Evolutionary conservation across 2,888 invertebrate species (phyloP), one percentile per base, ranked within the genome.

Genomic region (Lysandra coridon): DNA sequence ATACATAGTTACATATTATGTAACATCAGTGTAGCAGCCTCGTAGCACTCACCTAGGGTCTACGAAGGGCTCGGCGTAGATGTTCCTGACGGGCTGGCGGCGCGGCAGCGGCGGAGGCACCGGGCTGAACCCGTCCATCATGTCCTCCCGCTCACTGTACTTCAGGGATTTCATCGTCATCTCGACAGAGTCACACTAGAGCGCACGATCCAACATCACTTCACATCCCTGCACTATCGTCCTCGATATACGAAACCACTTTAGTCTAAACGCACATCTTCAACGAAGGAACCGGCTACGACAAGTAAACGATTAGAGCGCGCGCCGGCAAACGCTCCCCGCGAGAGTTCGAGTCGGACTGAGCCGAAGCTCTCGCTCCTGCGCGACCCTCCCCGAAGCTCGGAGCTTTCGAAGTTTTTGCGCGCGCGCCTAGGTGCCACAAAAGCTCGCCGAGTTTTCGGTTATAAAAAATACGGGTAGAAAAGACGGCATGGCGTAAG

Each of bases 11-110:
- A 23, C 23, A 23, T 23, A 23, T 23, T 23, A 23, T 23, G 23
- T 23, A 23, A 23, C 23, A 23, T 23, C 23, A 23, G 30, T 10
- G 30, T 69, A 30, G 57, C 57, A 57, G 57, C 12, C 4, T 30
- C 64, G 64, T 69, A 74, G 23, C 74, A 74, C 94, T 94, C 90
- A 95, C 95, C 95, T 94, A 88, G 94, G 95, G 87, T 96, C 96
- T 83, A 95, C 95, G 91, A 96, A 96, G 85, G 96, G 96, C 87
- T 96, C 96, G 69, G 96, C 96, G 86, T 96, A 96, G 90, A 96
- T 96, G 89, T 96, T 96, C 87, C 96, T 91, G 85, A 96, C 95
- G 78, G 95, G 95, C 88, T 96, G 95, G 82, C 96, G 93, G 81
- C 96, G 95, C 82, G 96, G 94, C 84, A 96, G 95, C 82, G 96